Evolutionary conservation across 2,888 invertebrate genomes (phyloP).

Genomic region (Esperia sulphurella): DNA sequence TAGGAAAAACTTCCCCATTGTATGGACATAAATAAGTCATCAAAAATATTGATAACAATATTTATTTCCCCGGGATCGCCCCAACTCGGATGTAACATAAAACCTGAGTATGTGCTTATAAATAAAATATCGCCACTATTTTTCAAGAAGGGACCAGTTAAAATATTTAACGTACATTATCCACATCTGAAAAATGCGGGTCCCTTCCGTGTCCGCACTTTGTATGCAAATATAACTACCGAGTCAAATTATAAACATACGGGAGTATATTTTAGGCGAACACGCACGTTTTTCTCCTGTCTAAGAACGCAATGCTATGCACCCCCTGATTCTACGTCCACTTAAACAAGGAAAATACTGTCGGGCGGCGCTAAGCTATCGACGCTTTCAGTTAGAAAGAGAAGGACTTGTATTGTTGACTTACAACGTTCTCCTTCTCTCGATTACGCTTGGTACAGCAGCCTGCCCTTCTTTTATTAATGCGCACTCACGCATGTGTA

Average conservation of each 20-base stretch:
- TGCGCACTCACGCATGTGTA: no score
- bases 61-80: slow-evolving; percentile 5
- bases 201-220: slow-evolving; percentile 48
- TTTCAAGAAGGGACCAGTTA: slow-evolving; percentile 45
- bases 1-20: no score
- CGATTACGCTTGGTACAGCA: no score
- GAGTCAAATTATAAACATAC: slow-evolving; percentile 8
- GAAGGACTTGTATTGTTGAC: no score
- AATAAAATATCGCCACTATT: slow-evolving; percentile 51
- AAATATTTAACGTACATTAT: slow-evolving; percentile 57
- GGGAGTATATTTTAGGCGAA: neutral
- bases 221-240: slow-evolving; percentile 14
- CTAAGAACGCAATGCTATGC: no score
- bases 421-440: no score
- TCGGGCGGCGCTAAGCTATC: no score
- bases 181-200: slow-evolving; percentile 49
- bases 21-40: neutral
- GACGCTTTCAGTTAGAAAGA: no score
- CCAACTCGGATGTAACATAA: slow-evolving; percentile 2
- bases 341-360: no score
- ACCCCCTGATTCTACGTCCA: no score
- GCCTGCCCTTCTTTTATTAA: no score
- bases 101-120: slow-evolving; percentile 1
- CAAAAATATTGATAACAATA: neutral
- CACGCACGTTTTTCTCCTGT: no score